Percentiles rank a stretch among this genome's conserved stretches.
These are phyloP conservation scores for Mesocentrotus franciscanus DNA, from an alignment of 53 echinoderm and acorn worm genomes.

Conservation along the genomic window DNA sequence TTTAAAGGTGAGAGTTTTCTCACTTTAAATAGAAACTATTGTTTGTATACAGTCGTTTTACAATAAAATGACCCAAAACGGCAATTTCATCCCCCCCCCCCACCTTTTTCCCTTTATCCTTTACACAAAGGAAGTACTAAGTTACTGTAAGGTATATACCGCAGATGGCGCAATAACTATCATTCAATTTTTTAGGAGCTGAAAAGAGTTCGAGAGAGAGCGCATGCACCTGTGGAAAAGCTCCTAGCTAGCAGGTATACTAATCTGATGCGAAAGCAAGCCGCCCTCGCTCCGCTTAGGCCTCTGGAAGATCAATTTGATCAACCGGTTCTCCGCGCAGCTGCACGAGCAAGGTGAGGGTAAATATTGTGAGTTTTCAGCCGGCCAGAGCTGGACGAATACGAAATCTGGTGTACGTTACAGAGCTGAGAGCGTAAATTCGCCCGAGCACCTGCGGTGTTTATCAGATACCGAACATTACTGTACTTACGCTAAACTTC, in stretches of 20 bases:
- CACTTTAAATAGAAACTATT: too few species aligned
- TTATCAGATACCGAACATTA: background rate
- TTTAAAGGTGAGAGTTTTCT: background rate
- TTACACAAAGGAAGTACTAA: background rate
- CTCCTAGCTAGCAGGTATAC: background rate
- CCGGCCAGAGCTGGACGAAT: background rate
- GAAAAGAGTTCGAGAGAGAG: background rate
- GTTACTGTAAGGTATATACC: background rate
- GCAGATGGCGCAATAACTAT: slow-evolving; percentile 29
- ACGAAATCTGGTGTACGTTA: background rate
- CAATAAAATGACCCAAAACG: too few species aligned
- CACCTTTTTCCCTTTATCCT: too few species aligned
- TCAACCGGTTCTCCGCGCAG: background rate
- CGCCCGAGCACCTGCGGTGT: background rate
- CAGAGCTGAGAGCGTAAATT: background rate
- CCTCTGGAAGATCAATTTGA: slow-evolving; percentile 1
- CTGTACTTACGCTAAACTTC: too few species aligned
- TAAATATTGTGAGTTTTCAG: background rate
- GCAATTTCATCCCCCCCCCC: too few species aligned
- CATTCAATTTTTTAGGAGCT: background rate
- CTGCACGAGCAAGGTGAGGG: background rate
- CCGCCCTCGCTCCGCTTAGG: background rate
- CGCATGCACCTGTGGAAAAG: background rate
- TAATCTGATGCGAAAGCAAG: slow-evolving; percentile 9
- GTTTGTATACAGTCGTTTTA: too few species aligned